Percentiles rank a stretch among this genome's conserved stretches.
These are phyloP conservation scores for Enteromius afrohamiltoni DNA, from an alignment of 2,797 vertebrate genomes.

Conservation along the genomic window DNA sequence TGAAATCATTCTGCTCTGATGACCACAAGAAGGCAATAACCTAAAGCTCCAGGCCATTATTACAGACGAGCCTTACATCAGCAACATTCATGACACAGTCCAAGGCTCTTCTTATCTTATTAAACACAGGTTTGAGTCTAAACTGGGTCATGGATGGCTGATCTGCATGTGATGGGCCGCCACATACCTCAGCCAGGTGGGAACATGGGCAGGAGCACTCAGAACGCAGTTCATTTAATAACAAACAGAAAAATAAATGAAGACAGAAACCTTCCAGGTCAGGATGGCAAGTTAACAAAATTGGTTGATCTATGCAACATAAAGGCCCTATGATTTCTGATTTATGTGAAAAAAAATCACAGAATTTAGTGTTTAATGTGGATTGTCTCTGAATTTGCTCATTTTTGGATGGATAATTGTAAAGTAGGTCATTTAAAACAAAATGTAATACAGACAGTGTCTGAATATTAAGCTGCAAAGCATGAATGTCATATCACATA, in stretches of 20 bases:
- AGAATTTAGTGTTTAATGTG: no score
- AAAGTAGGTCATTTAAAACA: no score
- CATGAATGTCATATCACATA: no score
- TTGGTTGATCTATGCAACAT: neutral
- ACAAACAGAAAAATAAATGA: neutral
- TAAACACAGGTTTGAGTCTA: conserved; percentile 30
- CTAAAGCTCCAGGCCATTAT: neutral
- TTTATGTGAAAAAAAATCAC: no score
- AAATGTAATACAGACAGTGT: no score
- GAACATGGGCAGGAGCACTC: neutral
- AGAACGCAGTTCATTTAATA: neutral
- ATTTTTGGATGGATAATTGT: no score
- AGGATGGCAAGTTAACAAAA: neutral
- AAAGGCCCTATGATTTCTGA: no score
- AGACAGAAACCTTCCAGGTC: neutral
- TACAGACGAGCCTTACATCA: conserved; percentile 6
- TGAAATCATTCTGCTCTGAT: conserved; percentile 34
- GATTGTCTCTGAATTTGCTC: no score
- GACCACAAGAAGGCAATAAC: conserved; percentile 36
- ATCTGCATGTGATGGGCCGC: neutral
- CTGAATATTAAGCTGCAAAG: no score
- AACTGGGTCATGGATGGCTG: conserved; percentile 29
- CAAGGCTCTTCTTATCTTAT: conserved; percentile 33
- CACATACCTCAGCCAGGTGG: conserved; percentile 38
- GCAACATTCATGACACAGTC: conserved; percentile 26